Percentiles rank a stretch among this genome's conserved stretches.
Evolutionary conservation across 2,888 invertebrate genomes (phyloP).

Genomic region (Epinotia demarniana): DNA sequence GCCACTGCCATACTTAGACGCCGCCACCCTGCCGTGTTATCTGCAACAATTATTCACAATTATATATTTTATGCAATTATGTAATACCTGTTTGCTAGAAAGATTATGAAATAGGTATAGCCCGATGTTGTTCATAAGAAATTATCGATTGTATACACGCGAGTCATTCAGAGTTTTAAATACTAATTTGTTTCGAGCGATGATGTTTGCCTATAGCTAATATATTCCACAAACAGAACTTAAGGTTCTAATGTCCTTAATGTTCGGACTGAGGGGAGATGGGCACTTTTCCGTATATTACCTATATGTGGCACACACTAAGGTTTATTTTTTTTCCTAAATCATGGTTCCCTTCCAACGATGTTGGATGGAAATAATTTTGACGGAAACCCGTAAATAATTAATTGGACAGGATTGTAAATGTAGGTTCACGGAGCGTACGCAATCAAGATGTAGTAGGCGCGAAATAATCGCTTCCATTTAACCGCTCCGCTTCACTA

Average conservation of each 20-base stretch:
- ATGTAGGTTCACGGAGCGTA: conserved; percentile 47
- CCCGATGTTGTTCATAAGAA: background rate
- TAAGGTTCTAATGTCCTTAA: background rate
- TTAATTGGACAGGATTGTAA: conserved; percentile 32
- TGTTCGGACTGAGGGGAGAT: background rate
- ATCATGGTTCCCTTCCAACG: background rate
- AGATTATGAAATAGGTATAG: background rate
- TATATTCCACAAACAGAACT: background rate
- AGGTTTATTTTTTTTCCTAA: background rate
- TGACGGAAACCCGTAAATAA: conserved; percentile 47
- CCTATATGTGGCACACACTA: background rate
- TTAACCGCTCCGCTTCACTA: conserved; percentile 67
- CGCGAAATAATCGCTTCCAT: conserved; percentile 57
- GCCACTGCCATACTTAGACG: conserved; percentile 82
- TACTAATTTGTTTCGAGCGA: background rate
- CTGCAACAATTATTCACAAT: conserved; percentile 63
- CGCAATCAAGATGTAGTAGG: conserved; percentile 59
- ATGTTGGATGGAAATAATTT: conserved; percentile 44
- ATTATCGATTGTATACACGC: background rate
- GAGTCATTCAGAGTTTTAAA: background rate
- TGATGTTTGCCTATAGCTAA: background rate
- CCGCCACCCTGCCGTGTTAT: conserved; percentile 81
- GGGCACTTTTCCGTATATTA: background rate
- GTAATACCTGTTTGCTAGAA: background rate
- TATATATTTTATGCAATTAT: background rate